Base-by-base conservation (phyloP, 2,888 invertebrate species). In the Onthophagus sagittarius region DNA sequence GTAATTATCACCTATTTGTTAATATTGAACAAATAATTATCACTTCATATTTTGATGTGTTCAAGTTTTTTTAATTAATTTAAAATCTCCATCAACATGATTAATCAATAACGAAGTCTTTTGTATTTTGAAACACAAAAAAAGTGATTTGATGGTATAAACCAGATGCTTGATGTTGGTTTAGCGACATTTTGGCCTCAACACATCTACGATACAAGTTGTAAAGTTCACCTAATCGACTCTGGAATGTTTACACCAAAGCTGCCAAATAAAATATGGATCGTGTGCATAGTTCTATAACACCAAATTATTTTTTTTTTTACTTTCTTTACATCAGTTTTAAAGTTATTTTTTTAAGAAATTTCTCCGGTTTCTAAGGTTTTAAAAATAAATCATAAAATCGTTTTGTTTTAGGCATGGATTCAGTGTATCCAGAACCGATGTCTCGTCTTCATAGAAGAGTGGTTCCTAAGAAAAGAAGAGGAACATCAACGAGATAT, bases 371-470 rank as follows among this genome's bases (percentile, higher is more conserved):
- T n/a, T 3, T 15, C 14, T 15, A 14, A 64, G 11, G 11, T 3
- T 15, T 15, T 64, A 15, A 15, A 64, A 15, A 13, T 64, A 13
- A 64, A 64, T 1, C n/a, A 63, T 63, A n/a, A 23, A 14, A 14
- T 70, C 33, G 2, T 71, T 64, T 64, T 9, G n/a, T 67, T 23
- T 23, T 15, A 85, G 84, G 80, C 67, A 90, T 91, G 88, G 92
- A 92, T 82, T 88, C 91, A 2, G 90, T 92, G 79, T 92, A 91
- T 84, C 92, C 92, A 11, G 90, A 91, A 83, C 88, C 90, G 14
- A 87, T 92, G 83, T 91, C 92, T 70, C 84, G 88, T 70, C 84
- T 90, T 79, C 89, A 88, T 82, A 86, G 88, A 79, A 86, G 85
- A 82, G 89, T 87, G 78, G 89, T 85, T 78, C 87, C 88, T 72